Evolutionary conservation across 2,888 invertebrate species (phyloP).

Genomic region (Apamea anceps): DNA sequence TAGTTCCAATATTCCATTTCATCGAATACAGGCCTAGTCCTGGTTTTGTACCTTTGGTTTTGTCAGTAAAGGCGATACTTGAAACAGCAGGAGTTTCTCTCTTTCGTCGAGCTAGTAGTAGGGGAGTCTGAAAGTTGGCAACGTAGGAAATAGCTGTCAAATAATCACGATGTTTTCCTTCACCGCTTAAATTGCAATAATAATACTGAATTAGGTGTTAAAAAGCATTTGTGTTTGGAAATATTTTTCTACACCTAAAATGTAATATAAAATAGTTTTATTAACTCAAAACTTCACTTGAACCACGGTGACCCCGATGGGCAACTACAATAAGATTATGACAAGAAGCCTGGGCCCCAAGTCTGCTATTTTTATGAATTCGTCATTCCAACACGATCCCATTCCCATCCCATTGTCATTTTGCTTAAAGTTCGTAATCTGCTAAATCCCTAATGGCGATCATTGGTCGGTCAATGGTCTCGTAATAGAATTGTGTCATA

Average conservation of each 20-base stretch:
- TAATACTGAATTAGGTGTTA: not conserved
- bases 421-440: no score
- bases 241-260: no score
- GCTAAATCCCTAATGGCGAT: no score
- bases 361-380: no score
- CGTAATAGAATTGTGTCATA: no score
- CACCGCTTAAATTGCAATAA: not conserved
- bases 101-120: not conserved
- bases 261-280: not conserved
- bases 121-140: not conserved
- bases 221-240: no score
- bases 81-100: not conserved
- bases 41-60: slow-evolving; percentile 14
- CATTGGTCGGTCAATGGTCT: no score
- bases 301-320: no score
- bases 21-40: not conserved
- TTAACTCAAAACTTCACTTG: not conserved
- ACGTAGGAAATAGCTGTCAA: not conserved
- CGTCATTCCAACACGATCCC: no score
- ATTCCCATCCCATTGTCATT: no score
- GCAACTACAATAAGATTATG: no score
- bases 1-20: not conserved
- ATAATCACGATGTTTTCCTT: not conserved
- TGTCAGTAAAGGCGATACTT: not conserved
- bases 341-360: not conserved